Evolutionary conservation across 35 echinoderm and acorn worm genomes (phyloP), one percentile per base, ranked within the genome.

Genomic region (Ophioderma brevispina): DNA sequence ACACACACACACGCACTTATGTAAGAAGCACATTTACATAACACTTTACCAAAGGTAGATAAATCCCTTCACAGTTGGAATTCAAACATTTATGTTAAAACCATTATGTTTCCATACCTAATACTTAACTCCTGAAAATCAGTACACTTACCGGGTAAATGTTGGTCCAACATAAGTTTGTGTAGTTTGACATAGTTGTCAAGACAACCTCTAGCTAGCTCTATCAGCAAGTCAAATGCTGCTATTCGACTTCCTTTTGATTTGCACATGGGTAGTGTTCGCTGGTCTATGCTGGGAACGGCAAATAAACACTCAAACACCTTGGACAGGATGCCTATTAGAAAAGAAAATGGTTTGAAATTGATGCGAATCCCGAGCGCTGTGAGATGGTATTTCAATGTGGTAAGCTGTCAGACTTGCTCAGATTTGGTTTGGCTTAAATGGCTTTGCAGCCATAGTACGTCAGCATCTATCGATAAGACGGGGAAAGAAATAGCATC

Each of bases 241-340:
- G 94, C 94, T 25, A 88, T 46, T 18, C 94, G 78, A 89, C 90
- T 88, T 32, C 80, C 80, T 36, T 87, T 89, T 0, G 94, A 95
- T 55, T 95, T 95, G 55, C 94, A 92, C 75, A 92, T 95, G 40
- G 94, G 94, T 2, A 95, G 81, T 23, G 84, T 92, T 28, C 86
- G 84, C 23, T 91, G 80, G 6, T 87, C 90, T n/a, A 88, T 82
- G 31, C 81, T 89, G 0, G 94, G 89, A 19, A 95, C 80, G 1
- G 94, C 90, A 88, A 95, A 95, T 19, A 95, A 79, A 77, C 89
- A 91, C 32, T 95, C 89, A 88, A 95, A 95, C 11, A 95, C 80
- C 14, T 84, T 78, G 34, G 75, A 39, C 31, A 95, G 76, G 87
- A 95, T 17, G 49, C 85, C 94, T 95, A 36, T 31, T 23, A 31